These are phyloP conservation scores for Enoplolaimus lenunculus DNA, from an alignment of 2,888 invertebrate genomes.

Conservation along the genomic window DNA sequence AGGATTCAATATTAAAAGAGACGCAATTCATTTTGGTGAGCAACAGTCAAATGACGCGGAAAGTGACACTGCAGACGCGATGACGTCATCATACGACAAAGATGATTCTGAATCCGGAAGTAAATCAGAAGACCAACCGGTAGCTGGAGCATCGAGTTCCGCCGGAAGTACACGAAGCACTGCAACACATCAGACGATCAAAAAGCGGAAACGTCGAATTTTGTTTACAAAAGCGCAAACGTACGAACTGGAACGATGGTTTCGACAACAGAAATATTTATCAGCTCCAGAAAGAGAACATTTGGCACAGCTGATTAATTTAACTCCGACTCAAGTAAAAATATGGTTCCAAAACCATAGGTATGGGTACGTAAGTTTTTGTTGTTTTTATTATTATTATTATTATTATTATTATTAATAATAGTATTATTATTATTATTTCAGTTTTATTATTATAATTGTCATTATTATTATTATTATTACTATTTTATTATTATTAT, in stretches of 20 bases:
- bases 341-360: constrained; percentile 89
- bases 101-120: background rate
- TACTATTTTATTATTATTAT: background rate
- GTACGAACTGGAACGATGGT: constrained; percentile 81
- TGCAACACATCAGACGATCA: constrained; percentile 44
- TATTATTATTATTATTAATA: background rate
- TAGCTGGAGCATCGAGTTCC: background rate
- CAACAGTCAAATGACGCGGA: too few relatives aligned
- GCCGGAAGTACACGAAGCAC: background rate
- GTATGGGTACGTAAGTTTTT: constrained; percentile 26
- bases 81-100: background rate
- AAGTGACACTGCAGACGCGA: background rate
- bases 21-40: too few relatives aligned
- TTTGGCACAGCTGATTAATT: constrained; percentile 75
- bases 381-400: background rate
- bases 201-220: constrained; percentile 85
- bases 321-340: constrained; percentile 88
- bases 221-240: constrained; percentile 94
- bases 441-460: background rate
- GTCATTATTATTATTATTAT: background rate
- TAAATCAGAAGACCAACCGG: too few relatives aligned
- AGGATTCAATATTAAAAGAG: too few relatives aligned
- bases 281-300: constrained; percentile 96
- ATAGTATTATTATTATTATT: background rate
- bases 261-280: constrained; percentile 84